phyloP scores from a whole-genome alignment of 2,888 invertebrate genomes.

The Neoascia interrupta region DNA sequence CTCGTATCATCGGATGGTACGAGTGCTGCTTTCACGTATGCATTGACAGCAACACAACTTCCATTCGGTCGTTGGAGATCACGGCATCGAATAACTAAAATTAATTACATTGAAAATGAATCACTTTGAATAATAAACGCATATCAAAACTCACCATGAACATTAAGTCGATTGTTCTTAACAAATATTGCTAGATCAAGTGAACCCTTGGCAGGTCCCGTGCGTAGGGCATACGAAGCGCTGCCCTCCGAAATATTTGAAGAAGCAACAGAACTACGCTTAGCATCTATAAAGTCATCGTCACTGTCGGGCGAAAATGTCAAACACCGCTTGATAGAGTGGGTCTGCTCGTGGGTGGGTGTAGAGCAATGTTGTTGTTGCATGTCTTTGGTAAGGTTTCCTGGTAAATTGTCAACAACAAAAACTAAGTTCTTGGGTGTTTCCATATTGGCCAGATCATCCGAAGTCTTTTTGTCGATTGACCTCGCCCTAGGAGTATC shows the following conservation, averaged over 20 bases:
- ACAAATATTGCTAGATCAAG: conserved; percentile 84
- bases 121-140: conserved; percentile 7
- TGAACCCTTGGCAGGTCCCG: conserved; percentile 80
- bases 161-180: conserved; percentile 83
- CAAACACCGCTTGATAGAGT: conserved; percentile 82
- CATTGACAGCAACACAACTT: conserved; percentile 84
- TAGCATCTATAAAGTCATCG: conserved; percentile 78
- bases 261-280: conserved; percentile 81
- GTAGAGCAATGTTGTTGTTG: conserved; percentile 81
- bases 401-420: conserved; percentile 73
- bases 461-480: conserved; percentile 32
- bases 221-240: conserved; percentile 71
- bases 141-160: conserved; percentile 84
- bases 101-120: neutral
- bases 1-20: conserved; percentile 50
- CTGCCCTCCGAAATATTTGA: conserved; percentile 72
- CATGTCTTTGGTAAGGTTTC: conserved; percentile 72
- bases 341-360: conserved; percentile 78
- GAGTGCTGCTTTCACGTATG: conserved; percentile 88
- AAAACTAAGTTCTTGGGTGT: conserved; percentile 76
- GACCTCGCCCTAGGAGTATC: conserved; percentile 72
- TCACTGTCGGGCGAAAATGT: conserved; percentile 83
- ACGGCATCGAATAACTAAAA: conserved; percentile 88
- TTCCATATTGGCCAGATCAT: conserved; percentile 68
- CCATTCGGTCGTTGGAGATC: conserved; percentile 86